Evolutionary conservation across 2,797 vertebrate species (phyloP), one percentile per base, ranked within the genome.

Genomic region (Benthosema pterotum): DNA sequence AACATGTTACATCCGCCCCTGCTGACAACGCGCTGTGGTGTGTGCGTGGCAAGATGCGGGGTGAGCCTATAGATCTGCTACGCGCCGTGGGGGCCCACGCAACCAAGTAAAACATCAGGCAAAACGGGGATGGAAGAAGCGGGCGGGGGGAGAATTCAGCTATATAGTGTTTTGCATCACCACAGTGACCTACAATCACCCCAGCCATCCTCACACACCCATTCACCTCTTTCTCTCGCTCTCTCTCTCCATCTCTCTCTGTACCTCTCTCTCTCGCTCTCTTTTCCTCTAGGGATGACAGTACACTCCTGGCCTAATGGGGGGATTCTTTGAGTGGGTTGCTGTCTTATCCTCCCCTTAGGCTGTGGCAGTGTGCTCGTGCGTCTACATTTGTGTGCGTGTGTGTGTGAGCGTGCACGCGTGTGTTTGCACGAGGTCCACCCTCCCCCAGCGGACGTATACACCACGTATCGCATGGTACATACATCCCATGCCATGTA

Each of bases 231-330:
- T 11, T 46, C 42, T 51, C 48, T 43, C 48, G 4, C 19, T 51
- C 54, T 13, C 42, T 45, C 38, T 45, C 51, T 56, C 61, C 55
- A 16, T 56, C 9, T 50, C 12, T n/a, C 53, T 49, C 48, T 66
- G 18, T 57, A 17, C 46, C 59, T 68, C 70, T 66, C 64, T n/a
- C 58, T 61, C 64, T 60, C 45, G 52, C 54, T 53, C 70, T 65
- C 57, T 60, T 52, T 19, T 50, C 70, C 83, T 77, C 57, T 52
- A 58, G 80, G 77, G 81, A 74, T 55, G 75, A 72, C 74, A 71
- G 72, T 72, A 85, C 71, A 77, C 73, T 85, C 43, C 75, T 77
- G 75, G 71, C 80, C 87, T 91, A 90, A 91, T 92, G 86, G 87
- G 13, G 61, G 73, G 72, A 73, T 83, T 90, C 87, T 88, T 86